Percentiles rank a stretch among this genome's conserved stretches.
Evolutionary conservation across 1,140 invertebrate species (phyloP).

Genomic region (Scaptomyza pallida): DNA sequence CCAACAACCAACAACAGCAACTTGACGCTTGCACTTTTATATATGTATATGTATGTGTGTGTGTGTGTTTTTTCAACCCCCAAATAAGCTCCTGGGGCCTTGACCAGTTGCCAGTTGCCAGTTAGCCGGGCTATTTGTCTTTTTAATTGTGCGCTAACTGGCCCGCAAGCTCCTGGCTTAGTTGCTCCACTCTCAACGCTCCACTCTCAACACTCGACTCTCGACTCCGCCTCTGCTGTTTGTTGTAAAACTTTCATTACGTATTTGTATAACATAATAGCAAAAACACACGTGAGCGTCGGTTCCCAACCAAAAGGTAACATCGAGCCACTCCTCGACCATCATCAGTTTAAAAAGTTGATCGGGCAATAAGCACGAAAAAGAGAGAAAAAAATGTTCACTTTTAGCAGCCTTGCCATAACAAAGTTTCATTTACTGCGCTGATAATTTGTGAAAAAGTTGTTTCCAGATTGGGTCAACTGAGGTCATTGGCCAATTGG

Average conservation of each 20-base stretch:
- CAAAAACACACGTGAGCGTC: constrained; percentile 43
- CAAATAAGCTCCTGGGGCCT: constrained; percentile 3
- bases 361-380: not conserved
- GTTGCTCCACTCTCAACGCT: not conserved
- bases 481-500: constrained; percentile 35
- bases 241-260: constrained; percentile 70
- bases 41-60: constrained; percentile 39
- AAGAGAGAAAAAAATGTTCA: constrained; percentile 3
- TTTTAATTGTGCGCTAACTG: constrained; percentile 61
- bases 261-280: constrained; percentile 76
- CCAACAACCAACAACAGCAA: not conserved
- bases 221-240: not conserved
- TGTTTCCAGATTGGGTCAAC: constrained; percentile 30
- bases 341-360: constrained; percentile 35
- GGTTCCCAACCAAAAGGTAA: not conserved
- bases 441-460: constrained; percentile 76
- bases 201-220: too few relatives aligned
- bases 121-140: constrained; percentile 50
- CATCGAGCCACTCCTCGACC: not conserved
- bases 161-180: constrained; percentile 33
- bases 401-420: constrained; percentile 27
- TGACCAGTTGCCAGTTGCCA: constrained; percentile 38
- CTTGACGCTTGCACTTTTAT: too few relatives aligned
- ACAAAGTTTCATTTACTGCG: constrained; percentile 69
- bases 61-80: not conserved